Conservation (phyloP, 2,797 vertebrate genomes). For the Lycodopsis pacificus region DNA sequence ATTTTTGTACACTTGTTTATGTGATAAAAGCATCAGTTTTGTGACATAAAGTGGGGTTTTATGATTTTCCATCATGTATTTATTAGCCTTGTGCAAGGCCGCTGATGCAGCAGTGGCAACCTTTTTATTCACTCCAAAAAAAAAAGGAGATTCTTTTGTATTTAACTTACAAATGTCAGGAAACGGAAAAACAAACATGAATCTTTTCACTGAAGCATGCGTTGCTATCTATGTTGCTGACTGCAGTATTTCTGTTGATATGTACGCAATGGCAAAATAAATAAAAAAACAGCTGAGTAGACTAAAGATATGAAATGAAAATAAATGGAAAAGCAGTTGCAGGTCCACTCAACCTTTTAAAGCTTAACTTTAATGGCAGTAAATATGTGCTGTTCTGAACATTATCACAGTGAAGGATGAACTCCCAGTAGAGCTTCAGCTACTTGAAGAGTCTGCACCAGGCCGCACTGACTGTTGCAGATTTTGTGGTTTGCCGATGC, state of each 20-base stretch:
- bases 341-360: constrained; percentile 35
- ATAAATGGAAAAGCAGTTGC: constrained; percentile 26
- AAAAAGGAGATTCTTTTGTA: constrained; percentile 29
- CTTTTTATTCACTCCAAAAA: constrained; percentile 15
- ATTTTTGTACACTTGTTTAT: constrained; percentile 49
- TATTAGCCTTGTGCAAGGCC: constrained; percentile 21
- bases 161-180: constrained; percentile 55
- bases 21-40: constrained; percentile 59
- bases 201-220: constrained; percentile 21
- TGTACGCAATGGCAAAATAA: constrained; percentile 30
- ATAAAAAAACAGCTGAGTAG: constrained; percentile 54
- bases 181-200: constrained; percentile 37
- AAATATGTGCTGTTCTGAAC: constrained; percentile 17
- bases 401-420: constrained; percentile 25
- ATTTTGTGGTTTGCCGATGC: constrained; percentile 3
- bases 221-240: constrained; percentile 36
- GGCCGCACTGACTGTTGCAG: not conserved
- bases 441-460: not conserved
- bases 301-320: constrained; percentile 43
- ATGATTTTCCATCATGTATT: constrained; percentile 57
- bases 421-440: not conserved
- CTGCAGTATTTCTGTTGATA: constrained; percentile 37
- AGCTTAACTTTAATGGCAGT: constrained; percentile 46
- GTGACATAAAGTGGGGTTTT: constrained; percentile 50
- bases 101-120: constrained; percentile 39